A percentile compares a stretch with the other conserved stretches of the same genome.
phyloP scores from a whole-genome alignment of 2,888 invertebrate genomes.

The Antitype chi region DNA sequence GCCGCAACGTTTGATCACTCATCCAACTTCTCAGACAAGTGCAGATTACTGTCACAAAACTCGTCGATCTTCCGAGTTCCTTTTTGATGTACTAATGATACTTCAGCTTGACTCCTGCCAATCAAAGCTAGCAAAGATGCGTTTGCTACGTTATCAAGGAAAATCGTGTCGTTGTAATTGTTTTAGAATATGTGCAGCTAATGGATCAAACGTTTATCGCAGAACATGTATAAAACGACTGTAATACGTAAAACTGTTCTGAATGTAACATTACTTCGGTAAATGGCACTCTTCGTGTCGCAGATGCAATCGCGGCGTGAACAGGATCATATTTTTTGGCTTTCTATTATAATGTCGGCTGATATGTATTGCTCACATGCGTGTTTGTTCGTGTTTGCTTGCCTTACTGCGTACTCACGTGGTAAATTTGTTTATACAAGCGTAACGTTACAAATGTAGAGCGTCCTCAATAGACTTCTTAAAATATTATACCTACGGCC shows the following conservation, averaged over 20 bases:
- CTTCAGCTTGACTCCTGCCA: too few species aligned
- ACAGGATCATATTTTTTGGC: conserved; percentile 44
- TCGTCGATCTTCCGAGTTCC: background rate
- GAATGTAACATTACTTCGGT: conserved; percentile 26
- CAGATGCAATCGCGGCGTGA: conserved; percentile 25
- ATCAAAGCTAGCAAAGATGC: background rate
- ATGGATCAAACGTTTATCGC: background rate
- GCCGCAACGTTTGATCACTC: conserved; percentile 15
- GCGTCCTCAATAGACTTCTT: background rate
- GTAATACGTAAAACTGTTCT: conserved; percentile 5
- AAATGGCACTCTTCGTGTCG: conserved; percentile 16
- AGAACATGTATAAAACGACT: background rate
- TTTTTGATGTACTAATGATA: background rate
- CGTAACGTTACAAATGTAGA: background rate
- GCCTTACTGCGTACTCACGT: background rate
- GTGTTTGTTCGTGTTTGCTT: background rate
- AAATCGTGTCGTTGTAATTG: background rate
- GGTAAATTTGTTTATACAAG: background rate
- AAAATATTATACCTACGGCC: background rate
- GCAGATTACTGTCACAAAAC: conserved; percentile 6
- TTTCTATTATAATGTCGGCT: conserved; percentile 38
- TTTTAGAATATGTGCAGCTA: background rate
- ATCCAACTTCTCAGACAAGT: conserved; percentile 1
- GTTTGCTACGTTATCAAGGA: background rate
- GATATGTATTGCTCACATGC: conserved; percentile 6